Evolutionary conservation across 2,888 invertebrate genomes (phyloP).

Genomic region (Hydriomena furcata): DNA sequence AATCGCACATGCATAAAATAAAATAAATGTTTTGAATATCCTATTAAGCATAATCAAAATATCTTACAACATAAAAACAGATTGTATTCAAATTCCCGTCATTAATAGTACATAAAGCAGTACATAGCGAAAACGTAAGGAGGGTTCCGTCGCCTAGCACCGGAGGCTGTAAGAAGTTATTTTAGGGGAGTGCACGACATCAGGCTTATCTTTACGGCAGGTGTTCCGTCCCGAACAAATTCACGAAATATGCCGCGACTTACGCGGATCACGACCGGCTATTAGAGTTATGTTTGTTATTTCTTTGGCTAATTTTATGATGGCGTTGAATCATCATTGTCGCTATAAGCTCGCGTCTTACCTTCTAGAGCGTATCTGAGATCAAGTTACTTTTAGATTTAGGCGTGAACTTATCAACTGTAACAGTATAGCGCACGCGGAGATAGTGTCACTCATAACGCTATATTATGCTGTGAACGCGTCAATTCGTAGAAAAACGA

Average conservation of each 20-base stretch:
- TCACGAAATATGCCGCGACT: slow-evolving; percentile 78
- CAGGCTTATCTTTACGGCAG: slow-evolving; percentile 83
- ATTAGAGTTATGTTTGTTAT: slow-evolving; percentile 21
- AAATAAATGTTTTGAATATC: too few relatives aligned
- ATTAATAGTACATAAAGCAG: slow-evolving; percentile 48
- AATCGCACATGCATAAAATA: too few relatives aligned
- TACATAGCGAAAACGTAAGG: slow-evolving; percentile 45
- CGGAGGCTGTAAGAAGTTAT: slow-evolving; percentile 83
- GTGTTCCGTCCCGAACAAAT: slow-evolving; percentile 79
- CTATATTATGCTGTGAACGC: too few relatives aligned
- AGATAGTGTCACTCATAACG: too few relatives aligned
- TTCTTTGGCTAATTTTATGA: slow-evolving; percentile 18
- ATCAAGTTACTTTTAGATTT: too few relatives aligned
- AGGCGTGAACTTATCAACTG: too few relatives aligned
- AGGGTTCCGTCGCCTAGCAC: slow-evolving; percentile 71
- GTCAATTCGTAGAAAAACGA: too few relatives aligned
- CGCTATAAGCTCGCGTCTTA: too few relatives aligned
- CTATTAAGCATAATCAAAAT: not conserved
- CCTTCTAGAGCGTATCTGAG: too few relatives aligned
- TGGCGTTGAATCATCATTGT: too few relatives aligned
- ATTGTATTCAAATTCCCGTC: slow-evolving; percentile 28
- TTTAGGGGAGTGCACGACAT: slow-evolving; percentile 81
- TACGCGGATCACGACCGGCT: slow-evolving; percentile 70
- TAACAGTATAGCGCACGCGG: too few relatives aligned
- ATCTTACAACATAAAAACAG: slow-evolving; percentile 6